These are phyloP conservation scores for Spodoptera frugiperda DNA, from an alignment of 1,140 invertebrate genomes.

Conservation along the genomic window DNA sequence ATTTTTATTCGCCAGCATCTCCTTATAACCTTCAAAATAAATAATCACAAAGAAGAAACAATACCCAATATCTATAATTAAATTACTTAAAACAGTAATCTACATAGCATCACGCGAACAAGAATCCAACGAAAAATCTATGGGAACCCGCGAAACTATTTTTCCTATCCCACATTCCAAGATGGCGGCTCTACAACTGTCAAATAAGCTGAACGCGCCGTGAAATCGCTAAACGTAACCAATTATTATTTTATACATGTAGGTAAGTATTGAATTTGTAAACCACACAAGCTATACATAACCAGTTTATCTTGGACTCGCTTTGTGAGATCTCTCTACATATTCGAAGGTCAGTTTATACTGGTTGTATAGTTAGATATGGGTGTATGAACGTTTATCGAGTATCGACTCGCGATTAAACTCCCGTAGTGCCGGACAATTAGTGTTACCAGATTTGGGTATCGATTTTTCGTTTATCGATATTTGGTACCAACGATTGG, in stretches of 20 bases:
- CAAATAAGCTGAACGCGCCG: slow-evolving; percentile 60
- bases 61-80: neutral
- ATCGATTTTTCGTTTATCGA: slow-evolving; percentile 4
- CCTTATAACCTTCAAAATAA: too few species aligned
- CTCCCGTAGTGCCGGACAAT: slow-evolving; percentile 20
- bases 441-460: slow-evolving; percentile 33
- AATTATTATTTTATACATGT: slow-evolving; percentile 43
- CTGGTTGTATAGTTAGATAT: too few species aligned
- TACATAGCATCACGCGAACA: slow-evolving; percentile 2
- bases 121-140: slow-evolving; percentile 14
- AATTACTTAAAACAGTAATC: slow-evolving; percentile 8
- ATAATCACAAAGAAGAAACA: neutral
- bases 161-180: slow-evolving; percentile 37
- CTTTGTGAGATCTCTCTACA: too few species aligned
- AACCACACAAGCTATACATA: too few species aligned
- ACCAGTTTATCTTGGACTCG: too few species aligned
- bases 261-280: slow-evolving; percentile 13
- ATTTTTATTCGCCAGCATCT: too few species aligned
- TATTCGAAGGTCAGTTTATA: too few species aligned
- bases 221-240: slow-evolving; percentile 63
- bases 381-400: slow-evolving; percentile 1
- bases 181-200: slow-evolving; percentile 51
- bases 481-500: neutral
- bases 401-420: slow-evolving; percentile 28
- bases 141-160: slow-evolving; percentile 31